Evolutionary conservation across 2,888 invertebrate species (phyloP), one percentile per base, ranked within the genome.

Genomic region (Tethea ocularis): DNA sequence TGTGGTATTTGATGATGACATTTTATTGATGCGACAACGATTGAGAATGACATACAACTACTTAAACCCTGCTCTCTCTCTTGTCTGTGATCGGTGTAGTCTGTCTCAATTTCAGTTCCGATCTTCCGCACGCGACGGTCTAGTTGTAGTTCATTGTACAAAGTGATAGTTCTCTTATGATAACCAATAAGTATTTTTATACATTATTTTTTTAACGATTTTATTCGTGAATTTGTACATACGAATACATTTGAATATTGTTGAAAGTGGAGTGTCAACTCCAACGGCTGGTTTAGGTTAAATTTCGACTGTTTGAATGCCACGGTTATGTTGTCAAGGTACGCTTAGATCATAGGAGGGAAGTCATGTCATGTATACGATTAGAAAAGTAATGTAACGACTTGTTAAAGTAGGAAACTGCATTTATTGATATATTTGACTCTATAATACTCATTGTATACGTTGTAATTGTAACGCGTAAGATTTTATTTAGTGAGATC

Each of bases 151-250:
- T 79, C 70, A 82, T 81, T 91, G 92, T 93, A 92, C 90, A 92
- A 92, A 91, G 92, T 93, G 92, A 93, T 93, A 93, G 90, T 90
- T 89, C 85, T 92, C 91, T 91, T 91, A 91, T 91, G 91, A 91
- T 88, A 88, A 82, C 82, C 46, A 20, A 46, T 89, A 89, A 89
- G 91, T 92, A 92, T 93, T 93, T 93, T 93, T 93, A 89, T 93
- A 92, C 83, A 89, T 93, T 91, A 88, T 91, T 87, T 92, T 92
- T 91, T 90, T 88, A 77, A 91, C 88, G 82, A 89, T 87, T 91
- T 88, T 91, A 90, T 88, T 89, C 87, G 85, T 87, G 82, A 79
- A 84, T 82, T 71, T 87, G 82, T 89, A 88, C 77, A 89, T 86
- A 20, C 46, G 46, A 46, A n/a, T 46, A 86, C 75, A 78, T 70